Conservation (phyloP, 2,113 vertebrate species). For the Fregetta grallaria region DNA sequence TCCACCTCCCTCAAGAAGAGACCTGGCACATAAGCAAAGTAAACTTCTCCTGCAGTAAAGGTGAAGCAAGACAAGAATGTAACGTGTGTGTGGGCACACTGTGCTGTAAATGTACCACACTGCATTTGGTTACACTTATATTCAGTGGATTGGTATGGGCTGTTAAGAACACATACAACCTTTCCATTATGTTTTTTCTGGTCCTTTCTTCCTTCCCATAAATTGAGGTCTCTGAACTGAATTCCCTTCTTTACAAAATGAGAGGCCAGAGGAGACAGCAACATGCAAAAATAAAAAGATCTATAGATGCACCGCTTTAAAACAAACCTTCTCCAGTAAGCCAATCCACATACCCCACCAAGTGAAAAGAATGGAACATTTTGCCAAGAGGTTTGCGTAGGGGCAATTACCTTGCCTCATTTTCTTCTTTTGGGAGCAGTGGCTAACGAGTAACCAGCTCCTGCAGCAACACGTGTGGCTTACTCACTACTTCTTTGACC, state of each 20-base stretch:
- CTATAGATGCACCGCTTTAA: background rate
- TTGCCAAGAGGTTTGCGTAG: background rate
- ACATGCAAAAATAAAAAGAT: background rate
- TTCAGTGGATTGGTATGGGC: background rate
- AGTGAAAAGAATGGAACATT: background rate
- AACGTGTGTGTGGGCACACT: background rate
- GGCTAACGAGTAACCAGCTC: background rate
- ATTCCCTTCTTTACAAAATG: background rate
- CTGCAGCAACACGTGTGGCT: background rate
- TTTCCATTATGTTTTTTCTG: background rate
- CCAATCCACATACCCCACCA: background rate
- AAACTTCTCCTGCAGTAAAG: background rate
- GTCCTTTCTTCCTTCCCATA: background rate
- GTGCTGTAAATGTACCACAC: background rate
- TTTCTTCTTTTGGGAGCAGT: background rate
- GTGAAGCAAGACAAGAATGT: background rate
- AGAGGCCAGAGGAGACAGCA: background rate
- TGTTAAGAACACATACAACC: background rate
- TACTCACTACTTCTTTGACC: background rate
- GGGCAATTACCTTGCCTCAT: background rate
- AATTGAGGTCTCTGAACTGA: background rate
- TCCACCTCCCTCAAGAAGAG: background rate
- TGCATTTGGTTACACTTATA: background rate
- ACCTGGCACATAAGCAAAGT: background rate
- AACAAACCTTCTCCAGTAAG: background rate